Percentiles rank a stretch among this genome's conserved stretches.
Conservation (phyloP, 2,888 invertebrate genomes). For the Athalia rosae region DNA sequence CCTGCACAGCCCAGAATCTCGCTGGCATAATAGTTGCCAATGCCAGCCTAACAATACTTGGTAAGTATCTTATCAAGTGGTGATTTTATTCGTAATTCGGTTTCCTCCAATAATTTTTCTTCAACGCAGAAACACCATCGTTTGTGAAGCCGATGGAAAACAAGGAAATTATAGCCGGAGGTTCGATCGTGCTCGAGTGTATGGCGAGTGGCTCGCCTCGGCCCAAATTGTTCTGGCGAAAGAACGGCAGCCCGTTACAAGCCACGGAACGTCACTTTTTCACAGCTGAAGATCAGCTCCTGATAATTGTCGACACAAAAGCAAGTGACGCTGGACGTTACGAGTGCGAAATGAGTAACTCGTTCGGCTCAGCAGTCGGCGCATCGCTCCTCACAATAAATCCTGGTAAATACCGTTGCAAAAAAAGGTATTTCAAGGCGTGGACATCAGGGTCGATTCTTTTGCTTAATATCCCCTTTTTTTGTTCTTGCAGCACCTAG, state of each 20-base stretch:
- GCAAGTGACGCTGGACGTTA: conserved; percentile 89
- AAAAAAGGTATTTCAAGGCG: background rate
- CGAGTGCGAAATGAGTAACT: conserved; percentile 93
- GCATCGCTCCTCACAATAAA: conserved; percentile 83
- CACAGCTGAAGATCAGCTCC: conserved; percentile 89
- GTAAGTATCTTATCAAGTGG: conserved; percentile 62
- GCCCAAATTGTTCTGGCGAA: conserved; percentile 88
- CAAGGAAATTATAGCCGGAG: conserved; percentile 87
- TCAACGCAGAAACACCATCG: conserved; percentile 84
- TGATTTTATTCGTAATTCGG: conserved; percentile 23
- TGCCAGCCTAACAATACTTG: conserved; percentile 87
- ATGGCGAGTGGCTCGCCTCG: conserved; percentile 90
- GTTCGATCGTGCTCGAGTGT: conserved; percentile 91
- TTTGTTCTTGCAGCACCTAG: conserved; percentile 71
- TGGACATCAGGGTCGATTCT: background rate
- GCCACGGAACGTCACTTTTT: conserved; percentile 89
- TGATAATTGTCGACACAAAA: conserved; percentile 89
- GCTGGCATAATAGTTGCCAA: conserved; percentile 92
- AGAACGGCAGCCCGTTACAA: conserved; percentile 84
- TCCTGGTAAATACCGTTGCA: conserved; percentile 73
- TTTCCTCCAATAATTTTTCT: conserved; percentile 30
- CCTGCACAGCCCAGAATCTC: conserved; percentile 92
- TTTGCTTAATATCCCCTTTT: conserved; percentile 26
- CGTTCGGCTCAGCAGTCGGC: conserved; percentile 85
- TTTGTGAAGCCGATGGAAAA: conserved; percentile 91